These are phyloP conservation scores for Sebastes vulpes DNA, from an alignment of 2,797 vertebrate genomes.

Conservation along the genomic window DNA sequence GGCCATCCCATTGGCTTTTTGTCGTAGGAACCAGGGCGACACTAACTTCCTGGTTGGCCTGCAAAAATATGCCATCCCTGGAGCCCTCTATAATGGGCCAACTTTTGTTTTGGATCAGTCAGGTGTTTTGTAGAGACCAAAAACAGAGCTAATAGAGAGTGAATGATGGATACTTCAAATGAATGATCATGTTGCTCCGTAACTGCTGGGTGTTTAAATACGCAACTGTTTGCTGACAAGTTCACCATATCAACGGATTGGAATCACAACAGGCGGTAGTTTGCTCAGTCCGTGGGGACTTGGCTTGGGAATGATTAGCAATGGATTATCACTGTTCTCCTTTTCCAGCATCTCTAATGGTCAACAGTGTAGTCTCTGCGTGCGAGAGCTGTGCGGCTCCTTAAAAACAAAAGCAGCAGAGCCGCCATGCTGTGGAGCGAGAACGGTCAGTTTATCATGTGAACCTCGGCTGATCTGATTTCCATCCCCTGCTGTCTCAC, in stretches of 20 bases:
- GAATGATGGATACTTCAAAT: background rate
- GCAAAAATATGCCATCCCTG: no score
- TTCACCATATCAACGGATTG: background rate
- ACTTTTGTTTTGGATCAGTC: background rate
- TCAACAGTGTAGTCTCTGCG: background rate
- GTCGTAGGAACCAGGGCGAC: no score
- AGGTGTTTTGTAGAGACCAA: background rate
- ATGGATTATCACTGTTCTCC: background rate
- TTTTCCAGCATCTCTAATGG: background rate
- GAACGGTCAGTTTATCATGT: background rate
- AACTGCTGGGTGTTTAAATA: background rate
- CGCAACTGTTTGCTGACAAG: background rate
- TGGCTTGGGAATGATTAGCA: background rate
- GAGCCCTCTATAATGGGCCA: no score
- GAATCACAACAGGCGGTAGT: background rate
- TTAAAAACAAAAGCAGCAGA: background rate
- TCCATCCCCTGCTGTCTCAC: background rate
- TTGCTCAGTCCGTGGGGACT: background rate
- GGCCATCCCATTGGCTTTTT: no score
- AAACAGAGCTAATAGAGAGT: background rate
- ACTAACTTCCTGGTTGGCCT: no score
- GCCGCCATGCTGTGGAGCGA: background rate
- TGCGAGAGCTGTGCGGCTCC: background rate
- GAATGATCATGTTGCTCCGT: background rate
- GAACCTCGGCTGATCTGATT: constrained; percentile 1